Base-by-base conservation (phyloP, 1,140 invertebrate genomes). In the Leguminivora glycinivorella region DNA sequence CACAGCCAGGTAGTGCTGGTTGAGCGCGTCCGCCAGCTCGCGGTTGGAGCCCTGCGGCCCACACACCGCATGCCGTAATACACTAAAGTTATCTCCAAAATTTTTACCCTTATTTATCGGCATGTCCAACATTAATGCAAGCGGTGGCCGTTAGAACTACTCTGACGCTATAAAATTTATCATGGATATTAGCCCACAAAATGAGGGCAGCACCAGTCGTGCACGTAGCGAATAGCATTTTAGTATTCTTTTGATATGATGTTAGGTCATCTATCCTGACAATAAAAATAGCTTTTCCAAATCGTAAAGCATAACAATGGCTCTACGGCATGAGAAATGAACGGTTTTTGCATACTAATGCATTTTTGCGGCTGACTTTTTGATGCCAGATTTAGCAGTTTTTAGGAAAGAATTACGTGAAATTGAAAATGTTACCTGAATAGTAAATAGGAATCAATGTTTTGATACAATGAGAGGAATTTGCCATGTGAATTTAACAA, bases 51-150 rank as follows among this genome's bases (percentile, higher is more conserved):
- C 29, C 7, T 29, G 10, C 12, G 2, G 1, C 1, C 60, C 60
- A 17, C 60, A 66, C 1, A 66, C 60, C 26, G 60, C 60, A 7
- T n/a, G 60, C 12, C 60, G 60, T n/a, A 66, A n/a, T 10, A 66
- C 60, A 31, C 60, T n/a, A n/a, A 34, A 66, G 1, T 6, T 12
- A 19, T 66, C 60, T 19, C 25, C 29, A 4, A 6, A 1, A 26
- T n/a, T 6, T 14, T 4, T 4, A 14, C 31, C n/a, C n/a, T 66
- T 66, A 66, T 66, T 66, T 1, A 22, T 66, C n/a, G n/a, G n/a
- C n/a, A n/a, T n/a, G n/a, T n/a, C n/a, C n/a, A n/a, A n/a, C n/a
- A n/a, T n/a, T n/a, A n/a, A n/a, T n/a, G n/a, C n/a, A n/a, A n/a
- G n/a, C n/a, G n/a, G n/a, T n/a, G n/a, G n/a, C n/a, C n/a, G n/a